phyloP scores from a whole-genome alignment of 2,113 vertebrate species.

The Lagopus leucura region DNA sequence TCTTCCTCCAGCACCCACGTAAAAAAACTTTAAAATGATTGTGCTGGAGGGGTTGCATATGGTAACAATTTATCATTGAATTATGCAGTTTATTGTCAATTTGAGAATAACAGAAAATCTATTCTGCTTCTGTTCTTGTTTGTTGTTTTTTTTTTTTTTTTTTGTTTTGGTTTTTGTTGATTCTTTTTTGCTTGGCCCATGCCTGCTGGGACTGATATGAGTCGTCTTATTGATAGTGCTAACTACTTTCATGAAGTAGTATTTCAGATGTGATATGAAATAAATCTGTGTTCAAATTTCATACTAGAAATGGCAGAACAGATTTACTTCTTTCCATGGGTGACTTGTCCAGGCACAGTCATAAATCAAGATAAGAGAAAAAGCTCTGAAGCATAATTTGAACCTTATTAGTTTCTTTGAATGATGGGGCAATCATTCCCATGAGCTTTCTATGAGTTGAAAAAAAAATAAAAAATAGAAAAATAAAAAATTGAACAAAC shows the following conservation, averaged over 20 bases:
- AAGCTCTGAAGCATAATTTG: background rate
- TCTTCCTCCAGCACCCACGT: background rate
- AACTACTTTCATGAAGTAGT: background rate
- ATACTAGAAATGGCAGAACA: background rate
- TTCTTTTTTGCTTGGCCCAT: background rate
- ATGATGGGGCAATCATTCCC: background rate
- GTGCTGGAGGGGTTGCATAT: background rate
- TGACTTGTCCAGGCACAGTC: slow-evolving; percentile 7
- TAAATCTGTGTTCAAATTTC: background rate
- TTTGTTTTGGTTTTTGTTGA: too few species aligned
- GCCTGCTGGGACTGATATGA: slow-evolving; percentile 5
- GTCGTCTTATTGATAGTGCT: slow-evolving; percentile 18
- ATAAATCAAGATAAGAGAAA: background rate
- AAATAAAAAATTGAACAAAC: background rate
- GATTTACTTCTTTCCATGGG: background rate
- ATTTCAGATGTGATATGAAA: background rate
- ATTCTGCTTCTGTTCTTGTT: background rate
- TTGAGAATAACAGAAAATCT: background rate
- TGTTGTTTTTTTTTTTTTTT: background rate
- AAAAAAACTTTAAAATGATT: background rate
- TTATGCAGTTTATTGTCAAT: background rate
- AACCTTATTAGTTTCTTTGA: background rate
- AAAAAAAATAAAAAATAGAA: background rate
- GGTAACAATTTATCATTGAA: slow-evolving; percentile 1
- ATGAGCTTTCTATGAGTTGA: background rate